A percentile compares a stretch with the other conserved stretches of the same genome.
phyloP scores from a whole-genome alignment of 2,888 invertebrate genomes.

The Aporophyla nigra region DNA sequence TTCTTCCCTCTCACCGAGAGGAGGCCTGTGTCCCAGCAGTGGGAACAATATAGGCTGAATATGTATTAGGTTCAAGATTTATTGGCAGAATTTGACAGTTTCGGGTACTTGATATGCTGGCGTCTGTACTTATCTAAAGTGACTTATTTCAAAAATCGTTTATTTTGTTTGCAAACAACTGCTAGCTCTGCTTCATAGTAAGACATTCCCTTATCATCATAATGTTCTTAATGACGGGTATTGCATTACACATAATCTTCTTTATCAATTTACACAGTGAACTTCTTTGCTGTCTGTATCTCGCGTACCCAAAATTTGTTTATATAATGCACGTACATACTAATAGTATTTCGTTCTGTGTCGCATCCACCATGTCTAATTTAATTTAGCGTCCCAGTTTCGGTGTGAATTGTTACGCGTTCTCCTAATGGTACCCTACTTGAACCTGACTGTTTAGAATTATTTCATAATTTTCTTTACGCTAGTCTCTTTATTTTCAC shows the following conservation, averaged over 20 bases:
- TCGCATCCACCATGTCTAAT: conserved; percentile 65
- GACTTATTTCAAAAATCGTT: neutral
- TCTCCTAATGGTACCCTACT: conserved; percentile 17
- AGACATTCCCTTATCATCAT: neutral
- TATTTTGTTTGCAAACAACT: neutral
- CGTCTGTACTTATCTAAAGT: too few relatives aligned
- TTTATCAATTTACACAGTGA: neutral
- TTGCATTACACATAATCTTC: neutral
- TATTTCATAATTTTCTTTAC: conserved; percentile 17
- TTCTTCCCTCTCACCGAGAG: too few relatives aligned
- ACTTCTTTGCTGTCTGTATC: conserved; percentile 7
- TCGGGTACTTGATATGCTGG: too few relatives aligned
- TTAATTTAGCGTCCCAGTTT: conserved; percentile 68
- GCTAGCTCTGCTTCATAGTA: neutral
- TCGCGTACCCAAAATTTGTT: conserved; percentile 35
- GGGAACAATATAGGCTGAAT: too few relatives aligned
- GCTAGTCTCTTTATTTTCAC: neutral
- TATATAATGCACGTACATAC: conserved; percentile 48
- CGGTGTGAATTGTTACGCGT: conserved; percentile 49
- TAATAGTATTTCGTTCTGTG: conserved; percentile 38
- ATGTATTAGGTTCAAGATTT: too few relatives aligned
- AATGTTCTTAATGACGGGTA: neutral
- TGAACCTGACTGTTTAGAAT: neutral
- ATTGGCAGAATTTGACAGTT: too few relatives aligned
- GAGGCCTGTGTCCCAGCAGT: too few relatives aligned